Evolutionary conservation across 1,140 invertebrate genomes (phyloP), one percentile per base, ranked within the genome.

Genomic region (Vollenhovia emeryi): DNA sequence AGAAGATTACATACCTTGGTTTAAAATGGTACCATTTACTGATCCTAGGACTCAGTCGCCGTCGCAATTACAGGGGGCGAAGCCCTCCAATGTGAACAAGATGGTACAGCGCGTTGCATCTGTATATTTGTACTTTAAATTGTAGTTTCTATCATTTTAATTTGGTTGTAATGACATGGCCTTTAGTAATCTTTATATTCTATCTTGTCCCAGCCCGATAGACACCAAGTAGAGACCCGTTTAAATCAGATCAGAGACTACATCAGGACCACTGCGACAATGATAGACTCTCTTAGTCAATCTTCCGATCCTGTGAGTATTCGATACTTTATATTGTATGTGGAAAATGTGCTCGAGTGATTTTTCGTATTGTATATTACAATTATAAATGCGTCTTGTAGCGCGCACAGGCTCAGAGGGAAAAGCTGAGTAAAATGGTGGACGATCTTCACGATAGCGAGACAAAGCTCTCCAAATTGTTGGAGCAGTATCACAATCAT

Each of bases 201-300:
- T 78, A 85, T 88, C 87, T 62, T 64, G 18, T 75, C 79, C 50
- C 74, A n/a, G 94, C 95, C 95, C 7, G 95, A 96, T 76, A 94
- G 95, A 33, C 95, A 94, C 6, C 95, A 95, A 80, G 96, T 96
- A 3, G 96, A 96, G 85, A 94, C 94, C 27, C 93, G 96, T 6
- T 93, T 96, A 21, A 96, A 96, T 84, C 96, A 96, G 91, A 96
- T 96, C 66, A 93, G 96, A 57, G 96, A 96, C 80, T 96, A 96
- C 87, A 96, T 96, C 76, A 94, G 95, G 91, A 95, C 96, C 13
- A 96, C 96, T 15, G 95, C 96, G 15, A 95, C 95, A 1, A 95
- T 96, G 88, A 96, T 96, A 90, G 96, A 96, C 69, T 96, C 96
- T 13, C 95, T 96, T 92, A 94, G 95, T 80, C 95, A 95, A 88